Evolutionary conservation across 2,888 invertebrate genomes (phyloP).

Genomic region (Yponomeuta plumbellus): DNA sequence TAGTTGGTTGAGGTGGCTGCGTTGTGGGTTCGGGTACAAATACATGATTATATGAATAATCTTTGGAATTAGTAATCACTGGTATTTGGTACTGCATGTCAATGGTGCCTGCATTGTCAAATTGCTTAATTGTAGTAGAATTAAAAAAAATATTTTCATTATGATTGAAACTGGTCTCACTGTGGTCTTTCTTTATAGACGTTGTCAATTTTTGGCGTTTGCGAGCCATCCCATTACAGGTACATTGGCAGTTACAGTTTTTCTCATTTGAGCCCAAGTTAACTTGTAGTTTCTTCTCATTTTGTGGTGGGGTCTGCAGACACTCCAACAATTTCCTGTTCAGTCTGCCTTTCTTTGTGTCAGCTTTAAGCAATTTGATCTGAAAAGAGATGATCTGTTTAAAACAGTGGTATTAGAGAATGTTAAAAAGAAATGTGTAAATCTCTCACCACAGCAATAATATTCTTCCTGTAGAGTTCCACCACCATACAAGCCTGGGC

Average conservation of each 20-base stretch:
- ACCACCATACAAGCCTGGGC: conserved; percentile 63
- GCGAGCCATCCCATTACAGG: conserved; percentile 39
- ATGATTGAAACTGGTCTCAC: neutral
- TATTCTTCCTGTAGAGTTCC: conserved; percentile 59
- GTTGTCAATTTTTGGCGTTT: conserved; percentile 35
- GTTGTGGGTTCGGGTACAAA: neutral
- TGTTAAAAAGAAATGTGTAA: neutral
- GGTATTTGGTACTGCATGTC: conserved; percentile 10
- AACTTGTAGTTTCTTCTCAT: conserved; percentile 55
- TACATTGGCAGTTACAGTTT: conserved; percentile 50
- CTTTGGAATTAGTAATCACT: conserved; percentile 8
- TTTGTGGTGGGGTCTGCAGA: conserved; percentile 45
- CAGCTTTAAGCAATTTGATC: conserved; percentile 57
- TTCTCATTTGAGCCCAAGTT: conserved; percentile 25
- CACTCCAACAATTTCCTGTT: conserved; percentile 52
- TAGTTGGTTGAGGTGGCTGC: neutral
- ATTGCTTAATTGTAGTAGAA: neutral
- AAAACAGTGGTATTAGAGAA: neutral
- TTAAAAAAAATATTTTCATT: neutral
- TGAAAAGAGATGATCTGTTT: conserved; percentile 28
- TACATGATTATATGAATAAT: neutral
- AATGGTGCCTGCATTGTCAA: neutral
- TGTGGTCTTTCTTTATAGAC: conserved; percentile 25
- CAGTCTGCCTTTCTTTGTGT: conserved; percentile 54
- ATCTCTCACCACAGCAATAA: conserved; percentile 47